Base-by-base conservation (phyloP, 2,113 vertebrate genomes). In the Zapornia atra region DNA sequence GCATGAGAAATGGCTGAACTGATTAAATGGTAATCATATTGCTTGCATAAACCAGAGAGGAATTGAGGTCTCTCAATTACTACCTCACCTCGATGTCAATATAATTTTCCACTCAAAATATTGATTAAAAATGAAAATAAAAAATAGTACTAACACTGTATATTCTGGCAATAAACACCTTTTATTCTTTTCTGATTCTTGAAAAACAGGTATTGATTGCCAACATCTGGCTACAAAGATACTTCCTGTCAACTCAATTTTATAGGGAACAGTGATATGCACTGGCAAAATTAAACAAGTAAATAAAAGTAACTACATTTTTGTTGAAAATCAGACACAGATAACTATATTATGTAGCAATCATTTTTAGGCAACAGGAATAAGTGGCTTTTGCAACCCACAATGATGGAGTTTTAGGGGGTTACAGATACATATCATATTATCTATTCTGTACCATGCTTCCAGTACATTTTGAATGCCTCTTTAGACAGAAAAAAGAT, bases 11-110 rank as follows among this genome's bases (percentile, higher is more conserved):
- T 70, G 12, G 76, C 71, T 96, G 82, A 84, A 96, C 36, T 73
- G 66, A 92, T 88, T 95, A 88, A 86, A 75, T 5, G 60, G 59
- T 94, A 96, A 91, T 77, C 48, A 86, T 5, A 24, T 88, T 90
- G 60, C 6, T 44, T 84, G 65, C 36, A 71, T 82, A 96, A 85
- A 56, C 34, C 61, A 90, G 75, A 80, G 31, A 82, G 42, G n/a
- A 79, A 91, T 83, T 10, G 64, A 85, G 34, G 33, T 66, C 66
- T 94, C 20, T n/a, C 42, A 61, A 48, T 56, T 80, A 79, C 26
- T 82, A 94, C 54, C 31, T 56, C 14, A 42, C 78, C 50, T 51
- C 60, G 69, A 86, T 63, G 50, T 86, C 82, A 63, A 9, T 65
- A 75, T 90, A 80, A 42, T 89, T 92, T 94, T 94, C 10, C 10